Percentiles rank a stretch among this genome's conserved stretches.
phyloP scores from a whole-genome alignment of 2,113 vertebrate genomes.

The Hippoglossus stenolepis region DNA sequence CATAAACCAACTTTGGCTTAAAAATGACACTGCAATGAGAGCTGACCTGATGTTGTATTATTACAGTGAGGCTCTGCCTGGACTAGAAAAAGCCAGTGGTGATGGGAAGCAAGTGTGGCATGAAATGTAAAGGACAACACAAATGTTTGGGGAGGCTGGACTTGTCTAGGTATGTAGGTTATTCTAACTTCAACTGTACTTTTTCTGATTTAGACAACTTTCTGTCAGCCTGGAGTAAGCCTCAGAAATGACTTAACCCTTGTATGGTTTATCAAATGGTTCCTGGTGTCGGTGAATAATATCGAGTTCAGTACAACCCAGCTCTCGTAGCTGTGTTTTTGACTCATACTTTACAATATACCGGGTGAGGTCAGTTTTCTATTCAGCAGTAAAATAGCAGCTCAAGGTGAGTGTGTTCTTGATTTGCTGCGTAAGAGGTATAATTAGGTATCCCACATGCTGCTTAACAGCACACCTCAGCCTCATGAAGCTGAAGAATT shows the following conservation, averaged over 20 bases:
- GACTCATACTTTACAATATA: not conserved
- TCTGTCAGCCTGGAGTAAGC: too few species aligned
- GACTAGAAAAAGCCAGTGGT: too few species aligned
- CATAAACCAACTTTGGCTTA: too few species aligned
- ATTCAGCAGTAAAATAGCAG: conserved; percentile 45
- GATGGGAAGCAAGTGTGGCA: too few species aligned
- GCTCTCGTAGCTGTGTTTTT: not conserved
- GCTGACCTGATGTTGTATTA: too few species aligned
- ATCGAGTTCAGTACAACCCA: not conserved
- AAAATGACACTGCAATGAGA: too few species aligned
- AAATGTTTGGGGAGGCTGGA: not conserved
- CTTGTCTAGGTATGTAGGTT: not conserved
- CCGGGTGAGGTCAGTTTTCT: conserved; percentile 36
- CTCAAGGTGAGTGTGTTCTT: conserved; percentile 77
- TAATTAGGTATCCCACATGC: conserved; percentile 70
- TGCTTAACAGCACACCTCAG: conserved; percentile 67
- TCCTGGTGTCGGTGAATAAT: not conserved
- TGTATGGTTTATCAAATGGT: not conserved
- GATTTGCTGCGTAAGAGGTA: conserved; percentile 60
- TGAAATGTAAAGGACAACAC: not conserved
- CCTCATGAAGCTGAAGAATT: conserved; percentile 46
- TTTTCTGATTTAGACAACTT: not conserved
- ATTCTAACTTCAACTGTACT: not conserved
- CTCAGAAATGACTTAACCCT: too few species aligned
- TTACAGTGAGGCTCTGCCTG: too few species aligned